Evolutionary conservation across 2,888 invertebrate species (phyloP).

Genomic region (Camptogramma bilineatum): DNA sequence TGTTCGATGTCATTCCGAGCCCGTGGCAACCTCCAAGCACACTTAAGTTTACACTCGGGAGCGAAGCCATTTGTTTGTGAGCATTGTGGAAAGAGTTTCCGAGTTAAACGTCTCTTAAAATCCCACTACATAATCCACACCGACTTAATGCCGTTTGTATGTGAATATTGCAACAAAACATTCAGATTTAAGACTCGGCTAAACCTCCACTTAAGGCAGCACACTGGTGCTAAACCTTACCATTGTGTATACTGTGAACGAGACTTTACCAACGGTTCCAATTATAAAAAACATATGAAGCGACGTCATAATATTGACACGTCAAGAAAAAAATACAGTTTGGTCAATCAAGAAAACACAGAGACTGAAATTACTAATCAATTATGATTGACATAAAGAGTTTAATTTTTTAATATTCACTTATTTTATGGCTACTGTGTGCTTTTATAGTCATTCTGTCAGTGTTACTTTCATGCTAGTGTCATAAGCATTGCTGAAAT

Average conservation of each 20-base stretch:
- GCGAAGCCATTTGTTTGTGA: constrained; percentile 79
- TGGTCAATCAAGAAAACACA: constrained; percentile 47
- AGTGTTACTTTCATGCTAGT: too few relatives aligned
- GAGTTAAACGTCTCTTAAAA: constrained; percentile 77
- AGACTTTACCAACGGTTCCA: constrained; percentile 80
- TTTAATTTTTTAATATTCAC: too few relatives aligned
- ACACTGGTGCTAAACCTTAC: constrained; percentile 80
- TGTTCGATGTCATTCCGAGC: constrained; percentile 77
- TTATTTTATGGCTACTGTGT: too few relatives aligned
- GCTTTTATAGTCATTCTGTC: too few relatives aligned
- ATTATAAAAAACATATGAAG: constrained; percentile 81
- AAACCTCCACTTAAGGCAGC: constrained; percentile 75
- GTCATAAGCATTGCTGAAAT: too few relatives aligned
- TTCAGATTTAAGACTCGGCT: constrained; percentile 78
- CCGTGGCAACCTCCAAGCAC: constrained; percentile 73
- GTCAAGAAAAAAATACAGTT: constrained; percentile 62
- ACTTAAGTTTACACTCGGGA: constrained; percentile 73
- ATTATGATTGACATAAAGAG: background rate
- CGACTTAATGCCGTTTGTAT: constrained; percentile 74
- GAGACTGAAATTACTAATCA: constrained; percentile 28
- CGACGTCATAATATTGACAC: constrained; percentile 77
- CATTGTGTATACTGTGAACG: constrained; percentile 72
- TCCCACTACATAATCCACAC: constrained; percentile 80
- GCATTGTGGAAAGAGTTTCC: constrained; percentile 77
- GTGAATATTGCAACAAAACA: constrained; percentile 75